These are phyloP conservation scores for Agrotis puta DNA, from an alignment of 2,888 invertebrate species.

Conservation along the genomic window DNA sequence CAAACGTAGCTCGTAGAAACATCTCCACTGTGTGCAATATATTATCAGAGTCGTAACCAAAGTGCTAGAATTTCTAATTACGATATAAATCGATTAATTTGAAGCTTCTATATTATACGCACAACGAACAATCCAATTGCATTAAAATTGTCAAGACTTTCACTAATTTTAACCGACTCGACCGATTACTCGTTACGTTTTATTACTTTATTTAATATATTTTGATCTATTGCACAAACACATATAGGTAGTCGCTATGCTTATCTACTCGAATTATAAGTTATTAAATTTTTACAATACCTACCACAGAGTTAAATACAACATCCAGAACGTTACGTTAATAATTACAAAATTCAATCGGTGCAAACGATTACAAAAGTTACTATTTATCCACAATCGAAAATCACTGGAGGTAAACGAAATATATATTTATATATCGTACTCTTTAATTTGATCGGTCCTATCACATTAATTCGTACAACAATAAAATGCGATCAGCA, in stretches of 20 bases:
- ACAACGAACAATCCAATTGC: slow-evolving; percentile 82
- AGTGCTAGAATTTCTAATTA: slow-evolving; percentile 88
- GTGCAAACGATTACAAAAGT: slow-evolving; percentile 89
- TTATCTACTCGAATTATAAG: slow-evolving; percentile 87
- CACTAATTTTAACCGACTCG: slow-evolving; percentile 76
- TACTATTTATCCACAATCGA: slow-evolving; percentile 77
- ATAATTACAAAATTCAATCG: slow-evolving; percentile 89
- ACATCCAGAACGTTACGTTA: slow-evolving; percentile 89
- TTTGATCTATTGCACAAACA: slow-evolving; percentile 89
- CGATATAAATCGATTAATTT: slow-evolving; percentile 85
- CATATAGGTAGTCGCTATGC: slow-evolving; percentile 84
- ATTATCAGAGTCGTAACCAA: slow-evolving; percentile 81
- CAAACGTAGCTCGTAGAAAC: slow-evolving; percentile 71
- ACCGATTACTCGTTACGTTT: slow-evolving; percentile 75
- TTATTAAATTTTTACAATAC: slow-evolving; percentile 88
- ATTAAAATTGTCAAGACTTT: slow-evolving; percentile 79
- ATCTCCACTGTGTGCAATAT: slow-evolving; percentile 81
- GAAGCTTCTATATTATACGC: slow-evolving; percentile 87
- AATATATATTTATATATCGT: slow-evolving; percentile 79
- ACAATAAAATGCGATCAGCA: slow-evolving; percentile 83
- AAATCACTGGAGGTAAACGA: slow-evolving; percentile 78
- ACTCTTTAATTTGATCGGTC: slow-evolving; percentile 79
- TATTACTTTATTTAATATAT: slow-evolving; percentile 75
- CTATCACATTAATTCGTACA: slow-evolving; percentile 86
- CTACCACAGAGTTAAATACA: slow-evolving; percentile 88